Percentiles rank a stretch among this genome's conserved stretches.
These are phyloP conservation scores for Uloborus plumipes DNA, from an alignment of 2,888 invertebrate genomes.

Conservation along the genomic window DNA sequence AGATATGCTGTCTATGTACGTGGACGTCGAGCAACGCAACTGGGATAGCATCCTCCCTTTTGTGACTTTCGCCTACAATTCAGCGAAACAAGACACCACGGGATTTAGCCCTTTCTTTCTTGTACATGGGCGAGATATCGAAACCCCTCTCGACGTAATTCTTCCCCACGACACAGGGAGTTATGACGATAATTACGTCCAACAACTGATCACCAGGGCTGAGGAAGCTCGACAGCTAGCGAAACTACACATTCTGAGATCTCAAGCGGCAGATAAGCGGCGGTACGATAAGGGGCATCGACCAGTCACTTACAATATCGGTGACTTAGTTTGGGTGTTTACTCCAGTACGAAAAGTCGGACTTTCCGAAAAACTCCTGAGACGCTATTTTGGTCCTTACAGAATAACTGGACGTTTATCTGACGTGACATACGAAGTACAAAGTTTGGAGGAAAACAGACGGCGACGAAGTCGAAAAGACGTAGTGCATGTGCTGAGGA, in stretches of 20 bases:
- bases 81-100: conserved; percentile 33
- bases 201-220: neutral
- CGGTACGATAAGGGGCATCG: neutral
- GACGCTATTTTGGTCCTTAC: too few species aligned
- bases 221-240: neutral
- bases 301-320: neutral
- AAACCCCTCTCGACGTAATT: neutral
- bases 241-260: neutral
- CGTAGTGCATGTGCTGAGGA: too few species aligned
- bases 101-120: neutral
- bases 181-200: conserved; percentile 1
- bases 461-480: too few species aligned
- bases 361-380: too few species aligned
- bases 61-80: conserved; percentile 32
- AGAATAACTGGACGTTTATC: too few species aligned
- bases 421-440: too few species aligned
- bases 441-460: too few species aligned
- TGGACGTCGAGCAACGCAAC: conserved; percentile 23
- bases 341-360: too few species aligned
- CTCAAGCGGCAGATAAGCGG: too few species aligned
- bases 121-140: too few species aligned
- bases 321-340: neutral
- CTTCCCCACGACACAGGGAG: neutral
- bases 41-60: conserved; percentile 38
- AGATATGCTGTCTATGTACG: conserved; percentile 6